Conservation (phyloP, 2,888 invertebrate genomes). For the Machimus rusticus region DNA sequence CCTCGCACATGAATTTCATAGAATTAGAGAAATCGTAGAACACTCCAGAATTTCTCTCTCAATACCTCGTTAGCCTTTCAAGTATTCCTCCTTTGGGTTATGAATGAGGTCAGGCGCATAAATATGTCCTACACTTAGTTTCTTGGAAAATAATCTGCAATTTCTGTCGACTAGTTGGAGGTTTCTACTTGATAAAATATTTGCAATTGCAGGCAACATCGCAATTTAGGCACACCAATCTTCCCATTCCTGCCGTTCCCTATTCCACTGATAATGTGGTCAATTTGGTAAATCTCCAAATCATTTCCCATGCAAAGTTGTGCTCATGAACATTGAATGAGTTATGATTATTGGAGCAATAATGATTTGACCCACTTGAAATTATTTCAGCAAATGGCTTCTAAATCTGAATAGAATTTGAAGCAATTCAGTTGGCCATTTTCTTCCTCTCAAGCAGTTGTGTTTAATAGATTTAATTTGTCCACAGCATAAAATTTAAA, state of each 20-base stretch:
- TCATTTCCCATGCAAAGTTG: not conserved
- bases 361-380: not conserved
- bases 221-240: not conserved
- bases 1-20: not conserved
- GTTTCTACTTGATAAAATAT: conserved; percentile 1
- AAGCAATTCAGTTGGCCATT: not conserved
- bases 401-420: not conserved
- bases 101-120: conserved; percentile 10
- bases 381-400: not conserved
- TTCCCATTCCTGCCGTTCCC: not conserved
- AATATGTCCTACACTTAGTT: not conserved
- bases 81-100: not conserved
- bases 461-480: no score
- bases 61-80: conserved; percentile 7
- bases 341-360: not conserved
- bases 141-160: not conserved
- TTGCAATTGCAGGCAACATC: not conserved
- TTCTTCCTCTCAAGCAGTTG: no score
- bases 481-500: no score
- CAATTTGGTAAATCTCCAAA: conserved; percentile 2
- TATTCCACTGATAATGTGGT: not conserved
- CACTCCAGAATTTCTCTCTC: not conserved
- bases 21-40: not conserved
- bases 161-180: not conserved
- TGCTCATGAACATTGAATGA: not conserved